phyloP scores from a whole-genome alignment of 2,797 vertebrate species.

The Chloroceryle amazona region DNA sequence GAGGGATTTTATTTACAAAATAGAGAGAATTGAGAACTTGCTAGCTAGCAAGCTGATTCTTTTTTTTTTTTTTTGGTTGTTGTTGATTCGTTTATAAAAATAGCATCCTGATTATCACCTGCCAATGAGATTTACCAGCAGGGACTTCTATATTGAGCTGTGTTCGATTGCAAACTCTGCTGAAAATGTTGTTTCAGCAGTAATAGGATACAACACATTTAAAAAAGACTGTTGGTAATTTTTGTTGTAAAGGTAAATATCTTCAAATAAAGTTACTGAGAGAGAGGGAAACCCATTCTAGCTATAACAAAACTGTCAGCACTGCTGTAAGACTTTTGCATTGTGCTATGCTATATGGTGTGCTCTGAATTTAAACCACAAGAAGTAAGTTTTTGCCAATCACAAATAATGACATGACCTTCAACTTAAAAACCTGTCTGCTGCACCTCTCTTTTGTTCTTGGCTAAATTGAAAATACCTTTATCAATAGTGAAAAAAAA shows the following conservation, averaged over 20 bases:
- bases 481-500: not conserved
- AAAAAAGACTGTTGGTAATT: not conserved
- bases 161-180: not conserved
- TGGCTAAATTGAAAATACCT: not conserved
- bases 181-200: not conserved
- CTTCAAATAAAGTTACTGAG: not conserved
- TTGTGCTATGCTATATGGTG: accelerated
- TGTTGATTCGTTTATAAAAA: not conserved
- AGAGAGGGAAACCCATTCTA: not conserved
- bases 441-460: not conserved
- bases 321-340: not conserved
- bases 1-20: not conserved
- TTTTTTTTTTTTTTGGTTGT: not conserved
- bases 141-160: not conserved
- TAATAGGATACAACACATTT: not conserved
- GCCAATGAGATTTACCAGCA: not conserved
- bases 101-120: not conserved
- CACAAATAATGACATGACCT: not conserved
- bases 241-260: not conserved
- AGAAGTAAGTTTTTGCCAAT: not conserved
- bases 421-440: not conserved
- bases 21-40: not conserved
- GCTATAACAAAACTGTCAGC: not conserved
- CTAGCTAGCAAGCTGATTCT: not conserved
- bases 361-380: not conserved